Evolutionary conservation across 2,888 invertebrate species (phyloP), one percentile per base, ranked within the genome.

Genomic region (Andrena praecox): DNA sequence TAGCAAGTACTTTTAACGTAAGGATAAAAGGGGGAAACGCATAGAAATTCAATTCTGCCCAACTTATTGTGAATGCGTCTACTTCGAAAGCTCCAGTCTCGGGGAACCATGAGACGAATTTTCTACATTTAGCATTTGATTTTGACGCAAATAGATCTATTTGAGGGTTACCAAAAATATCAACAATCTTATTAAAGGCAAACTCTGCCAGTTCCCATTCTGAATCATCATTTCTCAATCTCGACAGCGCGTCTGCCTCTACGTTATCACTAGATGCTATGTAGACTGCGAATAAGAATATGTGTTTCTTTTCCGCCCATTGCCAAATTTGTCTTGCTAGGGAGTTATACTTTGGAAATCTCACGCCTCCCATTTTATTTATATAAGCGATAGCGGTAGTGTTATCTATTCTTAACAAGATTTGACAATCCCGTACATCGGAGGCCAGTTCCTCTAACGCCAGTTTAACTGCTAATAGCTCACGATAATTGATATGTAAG

Each of bases 361-460:
- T 35, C 6, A 60, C 33, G 0, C 71, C 77, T 16, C 67, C 67
- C 42, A 81, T 77, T 8, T 24, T 54, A 33, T 64, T 64, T 12
- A 64, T 24, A 24, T 64, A 64, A 24, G 48, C 16, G 8, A 64
- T 64, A 20, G 83, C 83, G n/a, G 85, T 85, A 2, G 81, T 79
- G 35, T 87, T 85, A 73, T 82, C 87, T 3, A 79, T 64, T 63
- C 78, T 72, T 8, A 82, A n/a, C 1, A 88, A 63, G 12, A 88
- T 80, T 31, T 87, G 66, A 33, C 82, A 80, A 12, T 79, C 20
- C 27, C 42, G 27, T 27, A 69, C 31, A 10, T 86, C 70, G 54
- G 6, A 0, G 2, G 68, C 73, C 42, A 78, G 56, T 24, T 64
- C 12, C 12, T 24, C 10, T 24, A 64, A 35, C 2, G 8, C 35